Evolutionary conservation across 2,797 vertebrate species (phyloP), one percentile per base, ranked within the genome.

Genomic region (Strix occidentalis): DNA sequence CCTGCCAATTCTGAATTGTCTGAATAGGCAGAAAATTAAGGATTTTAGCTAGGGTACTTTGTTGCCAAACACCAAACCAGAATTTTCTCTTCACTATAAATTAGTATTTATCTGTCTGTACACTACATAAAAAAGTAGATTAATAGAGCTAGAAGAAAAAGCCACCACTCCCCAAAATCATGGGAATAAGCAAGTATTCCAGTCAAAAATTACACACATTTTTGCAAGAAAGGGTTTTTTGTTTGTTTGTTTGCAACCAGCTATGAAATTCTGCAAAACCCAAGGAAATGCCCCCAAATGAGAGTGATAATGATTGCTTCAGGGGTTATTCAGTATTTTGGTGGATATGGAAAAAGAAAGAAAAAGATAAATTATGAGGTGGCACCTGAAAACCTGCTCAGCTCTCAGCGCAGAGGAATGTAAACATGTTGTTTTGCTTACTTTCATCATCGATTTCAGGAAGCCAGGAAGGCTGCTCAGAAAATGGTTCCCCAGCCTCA

Each of bases 261-360:
- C 65, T 69, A 37, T 1, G 17, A 65, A 87, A 80, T 74, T 28
- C 41, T 33, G 39, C 81, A 56, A 75, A 91, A 31, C 18, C 5
- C 5, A 31, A n/a, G 35, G 61, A 51, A 84, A 41, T 0, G 0
- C 9, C 41, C 63, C 35, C 0, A 3, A 48, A 46, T 5, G 11
- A 68, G 48, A 48, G 21, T 0, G 24, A 60, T 46, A 96, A 63
- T 0, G 0, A 56, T 28, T 0, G 0, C 58, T 31, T 50, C 0
- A 4, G 37, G 19, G 8, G 16, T 83, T 37, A 81, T 74, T 28
- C 28, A 10, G 33, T 29, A 58, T 33, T 37, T 53, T 15, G 25
- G 60, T 14, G 13, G 29, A 35, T 9, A 35, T 0, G 24, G 50
- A 17, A 68, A 23, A 64, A 60, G 50, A 37, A 46, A 72, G 26